Percentiles rank a stretch among this genome's conserved stretches.
phyloP scores from a whole-genome alignment of 2,888 invertebrate species.

The Melangyna quadrimaculata region DNA sequence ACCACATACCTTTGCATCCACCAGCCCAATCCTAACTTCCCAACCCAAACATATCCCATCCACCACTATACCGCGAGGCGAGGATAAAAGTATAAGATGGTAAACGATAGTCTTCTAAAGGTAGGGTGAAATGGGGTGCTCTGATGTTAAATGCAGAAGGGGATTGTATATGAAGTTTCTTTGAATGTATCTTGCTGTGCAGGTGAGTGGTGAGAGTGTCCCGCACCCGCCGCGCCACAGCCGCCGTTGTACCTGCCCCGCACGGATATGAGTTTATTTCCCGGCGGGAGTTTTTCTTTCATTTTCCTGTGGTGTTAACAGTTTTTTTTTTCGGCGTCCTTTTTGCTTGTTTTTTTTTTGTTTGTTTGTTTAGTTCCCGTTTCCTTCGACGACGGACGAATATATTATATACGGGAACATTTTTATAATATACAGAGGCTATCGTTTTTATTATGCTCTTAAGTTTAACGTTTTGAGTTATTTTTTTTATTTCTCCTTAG shows the following conservation, averaged over 20 bases:
- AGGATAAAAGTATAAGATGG: slow-evolving; percentile 33
- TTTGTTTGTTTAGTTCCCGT: slow-evolving; percentile 15
- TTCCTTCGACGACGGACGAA: slow-evolving; percentile 27
- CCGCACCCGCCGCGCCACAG: background rate
- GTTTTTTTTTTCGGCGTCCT: background rate
- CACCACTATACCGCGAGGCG: background rate
- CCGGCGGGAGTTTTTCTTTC: slow-evolving; percentile 62
- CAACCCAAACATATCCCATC: background rate
- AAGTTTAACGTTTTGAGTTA: background rate
- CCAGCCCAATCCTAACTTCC: too few relatives aligned
- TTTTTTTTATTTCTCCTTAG: background rate
- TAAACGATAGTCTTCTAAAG: slow-evolving; percentile 58
- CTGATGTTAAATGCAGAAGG: background rate
- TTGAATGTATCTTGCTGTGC: slow-evolving; percentile 51
- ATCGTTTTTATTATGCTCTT: slow-evolving; percentile 54
- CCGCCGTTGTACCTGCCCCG: background rate
- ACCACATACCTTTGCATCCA: slow-evolving; percentile 45
- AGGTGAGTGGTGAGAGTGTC: slow-evolving; percentile 23
- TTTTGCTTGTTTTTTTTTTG: background rate
- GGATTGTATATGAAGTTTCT: slow-evolving; percentile 52
- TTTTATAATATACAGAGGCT: too few relatives aligned
- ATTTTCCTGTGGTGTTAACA: slow-evolving; percentile 43
- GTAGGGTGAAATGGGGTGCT: background rate
- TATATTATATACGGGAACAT: slow-evolving; percentile 23
- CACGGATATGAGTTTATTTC: slow-evolving; percentile 67